Conservation (phyloP, 2,113 vertebrate species). For the Seriola dumerili region DNA sequence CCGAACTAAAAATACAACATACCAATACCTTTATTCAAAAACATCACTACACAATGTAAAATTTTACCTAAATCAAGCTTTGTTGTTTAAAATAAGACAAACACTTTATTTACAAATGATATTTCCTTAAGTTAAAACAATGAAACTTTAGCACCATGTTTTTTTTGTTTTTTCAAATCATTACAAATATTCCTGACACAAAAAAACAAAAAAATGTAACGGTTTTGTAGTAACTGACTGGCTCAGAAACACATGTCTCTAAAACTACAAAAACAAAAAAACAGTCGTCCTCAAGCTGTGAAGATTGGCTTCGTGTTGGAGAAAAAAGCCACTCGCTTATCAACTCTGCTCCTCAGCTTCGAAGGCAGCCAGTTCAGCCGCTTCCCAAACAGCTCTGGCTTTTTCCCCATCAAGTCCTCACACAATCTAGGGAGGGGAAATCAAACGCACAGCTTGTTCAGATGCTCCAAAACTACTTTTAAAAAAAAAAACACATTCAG, state of each 20-base stretch:
- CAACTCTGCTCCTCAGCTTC: constrained; percentile 85
- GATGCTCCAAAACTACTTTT: too few species aligned
- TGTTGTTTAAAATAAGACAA: constrained; percentile 49
- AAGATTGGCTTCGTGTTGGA: constrained; percentile 53
- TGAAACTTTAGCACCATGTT: constrained; percentile 30
- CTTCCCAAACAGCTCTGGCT: constrained; percentile 79
- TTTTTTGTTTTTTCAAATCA: background rate
- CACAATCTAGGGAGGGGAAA: constrained; percentile 84
- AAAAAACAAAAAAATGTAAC: background rate
- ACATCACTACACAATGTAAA: constrained; percentile 39
- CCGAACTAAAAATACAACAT: constrained; percentile 7
- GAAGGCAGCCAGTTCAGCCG: constrained; percentile 87
- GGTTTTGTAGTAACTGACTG: background rate
- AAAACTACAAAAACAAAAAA: constrained; percentile 10
- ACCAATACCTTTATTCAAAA: constrained; percentile 71
- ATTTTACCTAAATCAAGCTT: background rate
- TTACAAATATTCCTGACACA: background rate
- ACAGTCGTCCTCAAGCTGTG: constrained; percentile 42
- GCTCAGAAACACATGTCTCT: constrained; percentile 34
- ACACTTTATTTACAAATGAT: constrained; percentile 54
- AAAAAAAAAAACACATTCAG: too few species aligned
- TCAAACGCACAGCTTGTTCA: background rate
- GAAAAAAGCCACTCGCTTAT: constrained; percentile 92
- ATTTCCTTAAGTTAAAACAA: constrained; percentile 57
- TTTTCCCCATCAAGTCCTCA: constrained; percentile 91